These are phyloP conservation scores for Stomatorhinus ivindoensis DNA, from an alignment of 2,113 vertebrate genomes.

Conservation along the genomic window DNA sequence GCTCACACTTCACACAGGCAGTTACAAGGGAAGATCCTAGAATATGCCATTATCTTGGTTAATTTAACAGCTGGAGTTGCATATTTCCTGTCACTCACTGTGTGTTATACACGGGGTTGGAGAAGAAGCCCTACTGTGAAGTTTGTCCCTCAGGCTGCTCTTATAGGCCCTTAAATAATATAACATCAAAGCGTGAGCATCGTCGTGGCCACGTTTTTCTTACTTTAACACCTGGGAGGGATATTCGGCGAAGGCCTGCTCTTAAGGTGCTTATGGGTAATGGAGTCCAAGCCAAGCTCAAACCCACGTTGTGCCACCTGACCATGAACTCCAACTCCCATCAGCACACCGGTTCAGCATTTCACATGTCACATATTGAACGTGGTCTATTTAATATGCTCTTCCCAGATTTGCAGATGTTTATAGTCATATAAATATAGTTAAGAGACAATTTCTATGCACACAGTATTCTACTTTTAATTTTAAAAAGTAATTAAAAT, in stretches of 20 bases:
- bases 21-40: not conserved
- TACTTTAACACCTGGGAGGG: not conserved
- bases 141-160: not conserved
- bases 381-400: not conserved
- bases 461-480: constrained; percentile 49
- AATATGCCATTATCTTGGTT: constrained; percentile 4
- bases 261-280: not conserved
- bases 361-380: not conserved
- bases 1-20: not conserved
- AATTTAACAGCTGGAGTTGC: constrained; percentile 4
- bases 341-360: not conserved
- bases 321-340: not conserved
- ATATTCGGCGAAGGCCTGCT: not conserved
- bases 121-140: not conserved
- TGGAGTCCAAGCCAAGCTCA: not conserved
- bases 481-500: constrained; percentile 60
- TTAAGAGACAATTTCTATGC: constrained; percentile 37
- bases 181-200: not conserved
- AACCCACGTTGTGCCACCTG: not conserved
- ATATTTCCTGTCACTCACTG: not conserved
- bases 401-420: constrained; percentile 37
- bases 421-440: constrained; percentile 49
- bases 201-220: not conserved
- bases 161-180: not conserved
- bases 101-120: not conserved